Evolutionary conservation across 1,140 invertebrate species (phyloP).

Genomic region (Drosophila sulfurigaster): DNA sequence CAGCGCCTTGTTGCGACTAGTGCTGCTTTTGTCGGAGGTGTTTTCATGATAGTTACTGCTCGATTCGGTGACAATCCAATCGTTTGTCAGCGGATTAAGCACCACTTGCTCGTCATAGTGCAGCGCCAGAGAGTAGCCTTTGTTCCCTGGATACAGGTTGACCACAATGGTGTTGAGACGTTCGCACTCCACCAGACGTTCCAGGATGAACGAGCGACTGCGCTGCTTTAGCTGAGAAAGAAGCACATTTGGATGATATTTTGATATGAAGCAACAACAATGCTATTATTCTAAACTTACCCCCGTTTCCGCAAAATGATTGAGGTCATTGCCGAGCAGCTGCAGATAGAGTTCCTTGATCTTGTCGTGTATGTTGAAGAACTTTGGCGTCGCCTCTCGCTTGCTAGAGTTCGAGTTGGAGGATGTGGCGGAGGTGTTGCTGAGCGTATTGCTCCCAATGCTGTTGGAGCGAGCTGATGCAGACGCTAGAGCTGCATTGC

Average conservation of each 20-base stretch:
- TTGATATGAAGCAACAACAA: neutral
- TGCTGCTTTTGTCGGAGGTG: constrained; percentile 34
- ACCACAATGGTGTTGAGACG: constrained; percentile 94
- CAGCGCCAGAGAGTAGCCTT: constrained; percentile 95
- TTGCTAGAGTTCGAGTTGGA: constrained; percentile 33
- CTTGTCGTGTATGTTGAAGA: constrained; percentile 87
- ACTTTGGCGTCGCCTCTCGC: constrained; percentile 60
- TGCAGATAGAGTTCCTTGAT: constrained; percentile 86
- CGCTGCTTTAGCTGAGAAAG: constrained; percentile 75
- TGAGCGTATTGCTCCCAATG: constrained; percentile 36
- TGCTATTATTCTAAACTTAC: constrained; percentile 53
- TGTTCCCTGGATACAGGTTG: constrained; percentile 95
- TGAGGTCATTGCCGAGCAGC: constrained; percentile 76
- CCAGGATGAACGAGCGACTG: constrained; percentile 90
- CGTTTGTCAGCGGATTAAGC: constrained; percentile 68
- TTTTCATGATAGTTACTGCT: constrained; percentile 21
- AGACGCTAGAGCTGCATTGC: constrained; percentile 53
- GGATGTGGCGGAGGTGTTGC: constrained; percentile 6
- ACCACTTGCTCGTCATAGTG: constrained; percentile 86
- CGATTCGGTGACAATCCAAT: constrained; percentile 51
- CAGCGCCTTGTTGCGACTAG: constrained; percentile 57
- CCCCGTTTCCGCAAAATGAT: constrained; percentile 76
- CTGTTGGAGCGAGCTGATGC: constrained; percentile 26
- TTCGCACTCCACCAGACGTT: constrained; percentile 93
- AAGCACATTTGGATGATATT: neutral